These are phyloP conservation scores for Antennarius maculatus DNA, from an alignment of 2,797 vertebrate genomes.

Conservation along the genomic window DNA sequence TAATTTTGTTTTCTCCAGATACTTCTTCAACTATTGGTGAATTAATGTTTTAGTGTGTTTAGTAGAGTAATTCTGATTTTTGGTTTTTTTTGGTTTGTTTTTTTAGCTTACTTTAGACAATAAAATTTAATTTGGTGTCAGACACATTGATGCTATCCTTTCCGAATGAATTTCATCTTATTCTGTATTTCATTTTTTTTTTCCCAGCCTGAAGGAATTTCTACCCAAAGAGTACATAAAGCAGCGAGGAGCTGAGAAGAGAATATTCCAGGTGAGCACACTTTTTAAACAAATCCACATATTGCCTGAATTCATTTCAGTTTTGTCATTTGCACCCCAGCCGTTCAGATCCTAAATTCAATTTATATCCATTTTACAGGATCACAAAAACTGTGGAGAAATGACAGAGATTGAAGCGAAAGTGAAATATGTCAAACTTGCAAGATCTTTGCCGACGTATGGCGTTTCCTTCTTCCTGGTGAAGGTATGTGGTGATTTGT, in stretches of 20 bases:
- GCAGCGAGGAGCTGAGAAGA: conserved; percentile 96
- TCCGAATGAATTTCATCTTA: background rate
- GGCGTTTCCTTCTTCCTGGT: conserved; percentile 98
- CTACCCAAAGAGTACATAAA: conserved; percentile 99
- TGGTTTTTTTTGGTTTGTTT: too few relatives aligned
- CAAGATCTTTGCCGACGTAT: conserved; percentile 92
- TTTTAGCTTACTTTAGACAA: background rate
- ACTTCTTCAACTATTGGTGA: background rate
- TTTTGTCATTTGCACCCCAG: background rate
- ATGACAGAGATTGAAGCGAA: conserved; percentile 98
- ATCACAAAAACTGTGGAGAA: conserved; percentile 96
- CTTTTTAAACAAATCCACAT: background rate
- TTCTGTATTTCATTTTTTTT: conserved; percentile 25
- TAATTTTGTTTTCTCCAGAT: background rate
- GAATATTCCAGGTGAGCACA: conserved; percentile 92
- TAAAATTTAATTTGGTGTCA: background rate
- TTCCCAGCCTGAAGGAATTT: conserved; percentile 94
- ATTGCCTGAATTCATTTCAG: background rate
- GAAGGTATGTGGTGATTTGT: conserved; percentile 83
- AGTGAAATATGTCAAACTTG: conserved; percentile 97
- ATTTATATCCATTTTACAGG: conserved; percentile 76
- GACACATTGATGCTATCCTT: background rate
- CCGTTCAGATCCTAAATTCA: background rate
- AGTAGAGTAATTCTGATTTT: background rate
- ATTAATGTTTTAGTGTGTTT: background rate